Evolutionary conservation across 1,140 invertebrate genomes (phyloP).

Genomic region (Dendrolimus punctatus): DNA sequence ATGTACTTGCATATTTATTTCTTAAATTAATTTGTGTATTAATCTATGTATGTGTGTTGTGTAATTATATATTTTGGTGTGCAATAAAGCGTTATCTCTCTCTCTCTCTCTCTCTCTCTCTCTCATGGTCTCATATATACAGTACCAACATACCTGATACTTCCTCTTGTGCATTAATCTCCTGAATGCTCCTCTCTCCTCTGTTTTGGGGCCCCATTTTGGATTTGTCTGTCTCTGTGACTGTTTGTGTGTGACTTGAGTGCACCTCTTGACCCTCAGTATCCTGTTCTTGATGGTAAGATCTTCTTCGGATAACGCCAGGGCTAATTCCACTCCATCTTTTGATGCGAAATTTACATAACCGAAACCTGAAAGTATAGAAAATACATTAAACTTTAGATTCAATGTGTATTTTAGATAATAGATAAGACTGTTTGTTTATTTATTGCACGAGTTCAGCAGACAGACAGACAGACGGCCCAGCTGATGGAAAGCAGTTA

Average conservation of each 20-base stretch:
- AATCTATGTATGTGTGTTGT: too few relatives aligned
- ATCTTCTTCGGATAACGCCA: conserved; percentile 73
- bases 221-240: conserved; percentile 2
- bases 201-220: conserved; percentile 8
- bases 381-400: conserved; percentile 4
- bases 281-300: conserved; percentile 64
- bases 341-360: conserved; percentile 76
- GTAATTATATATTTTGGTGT: too few relatives aligned
- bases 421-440: background rate
- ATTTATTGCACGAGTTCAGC: too few relatives aligned
- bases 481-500: too few relatives aligned
- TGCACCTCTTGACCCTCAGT: conserved; percentile 55
- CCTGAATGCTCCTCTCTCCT: conserved; percentile 34
- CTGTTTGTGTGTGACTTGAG: conserved; percentile 18
- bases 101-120: too few relatives aligned
- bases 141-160: conserved; percentile 25
- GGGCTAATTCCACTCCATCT: conserved; percentile 76
- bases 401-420: background rate
- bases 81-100: too few relatives aligned
- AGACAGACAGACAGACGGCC: too few relatives aligned
- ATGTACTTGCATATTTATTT: too few relatives aligned
- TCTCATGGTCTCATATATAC: too few relatives aligned
- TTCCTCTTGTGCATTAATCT: conserved; percentile 55
- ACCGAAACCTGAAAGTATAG: conserved; percentile 67
- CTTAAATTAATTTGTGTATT: too few relatives aligned